phyloP scores from a whole-genome alignment of 2,113 vertebrate genomes.

The Brachyhypopomus occidentalis region DNA sequence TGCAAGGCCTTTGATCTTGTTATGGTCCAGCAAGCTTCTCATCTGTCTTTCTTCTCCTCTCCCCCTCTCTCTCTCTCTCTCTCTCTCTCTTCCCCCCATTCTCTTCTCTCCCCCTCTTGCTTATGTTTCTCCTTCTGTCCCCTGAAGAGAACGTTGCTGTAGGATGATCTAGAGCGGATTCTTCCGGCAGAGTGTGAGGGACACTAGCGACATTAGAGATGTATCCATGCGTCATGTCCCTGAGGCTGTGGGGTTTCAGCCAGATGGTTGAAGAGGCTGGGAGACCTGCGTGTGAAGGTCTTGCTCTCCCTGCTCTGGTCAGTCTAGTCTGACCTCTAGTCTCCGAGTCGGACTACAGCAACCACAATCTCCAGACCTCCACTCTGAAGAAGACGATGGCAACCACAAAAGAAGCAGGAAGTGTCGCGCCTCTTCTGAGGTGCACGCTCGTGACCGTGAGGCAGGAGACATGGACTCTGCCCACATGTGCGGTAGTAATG shows the following conservation, averaged over 20 bases:
- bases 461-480: no score
- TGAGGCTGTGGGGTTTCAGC: not conserved
- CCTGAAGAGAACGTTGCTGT: not conserved
- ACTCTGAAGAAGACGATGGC: no score
- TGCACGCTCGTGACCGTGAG: no score
- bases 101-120: constrained; percentile 6
- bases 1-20: constrained; percentile 31
- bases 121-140: constrained; percentile 14
- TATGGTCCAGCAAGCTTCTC: constrained; percentile 5
- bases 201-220: not conserved
- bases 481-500: no score
- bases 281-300: no score
- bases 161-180: constrained; percentile 1
- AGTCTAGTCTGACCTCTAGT: no score
- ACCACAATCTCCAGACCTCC: no score
- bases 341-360: no score
- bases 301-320: no score
- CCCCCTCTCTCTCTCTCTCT: not conserved
- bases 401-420: no score
- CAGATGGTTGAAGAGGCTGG: no score
- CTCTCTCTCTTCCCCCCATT: constrained; percentile 10
- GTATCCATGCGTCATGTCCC: not conserved
- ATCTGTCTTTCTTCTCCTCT: constrained; percentile 31
- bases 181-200: not conserved
- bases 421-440: no score